Percentiles rank a stretch among this genome's conserved stretches.
These are phyloP conservation scores for Buathra laborator DNA, from an alignment of 2,888 invertebrate species.

Conservation along the genomic window DNA sequence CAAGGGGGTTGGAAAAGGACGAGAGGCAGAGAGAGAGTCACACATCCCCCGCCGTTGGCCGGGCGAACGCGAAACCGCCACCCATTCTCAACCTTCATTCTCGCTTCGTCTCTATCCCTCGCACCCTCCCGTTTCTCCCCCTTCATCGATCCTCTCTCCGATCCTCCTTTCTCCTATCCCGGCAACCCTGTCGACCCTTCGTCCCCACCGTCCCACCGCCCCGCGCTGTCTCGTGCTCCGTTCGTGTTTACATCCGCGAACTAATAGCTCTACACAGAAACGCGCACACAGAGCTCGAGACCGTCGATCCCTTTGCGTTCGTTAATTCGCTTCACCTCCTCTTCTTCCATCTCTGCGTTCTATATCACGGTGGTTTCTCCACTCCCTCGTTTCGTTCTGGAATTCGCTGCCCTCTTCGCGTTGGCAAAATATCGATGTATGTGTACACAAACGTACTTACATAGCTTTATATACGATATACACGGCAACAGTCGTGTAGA, in stretches of 20 bases:
- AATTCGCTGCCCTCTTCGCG: constrained; percentile 33
- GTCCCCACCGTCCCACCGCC: constrained; percentile 58
- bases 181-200: constrained; percentile 41
- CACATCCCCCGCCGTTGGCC: constrained; percentile 76
- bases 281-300: constrained; percentile 32
- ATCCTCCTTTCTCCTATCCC: constrained; percentile 55
- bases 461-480: constrained; percentile 15
- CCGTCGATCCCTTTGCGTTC: constrained; percentile 70
- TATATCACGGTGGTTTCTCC: constrained; percentile 25
- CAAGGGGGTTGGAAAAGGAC: constrained; percentile 58
- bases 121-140: constrained; percentile 44
- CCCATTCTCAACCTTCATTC: constrained; percentile 56
- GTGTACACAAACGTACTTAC: not conserved
- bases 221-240: constrained; percentile 54
- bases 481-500: constrained; percentile 16
- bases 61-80: constrained; percentile 75
- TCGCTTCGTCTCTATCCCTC: constrained; percentile 57
- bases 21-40: constrained; percentile 70
- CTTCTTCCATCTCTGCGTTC: constrained; percentile 34
- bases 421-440: constrained; percentile 28
- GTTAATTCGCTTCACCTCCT: constrained; percentile 73
- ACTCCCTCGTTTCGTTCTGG: constrained; percentile 30
- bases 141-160: constrained; percentile 40
- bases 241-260: constrained; percentile 78
- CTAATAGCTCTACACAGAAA: constrained; percentile 74